Conservation (phyloP, 2,113 vertebrate genomes). For the Scatophagus argus region DNA sequence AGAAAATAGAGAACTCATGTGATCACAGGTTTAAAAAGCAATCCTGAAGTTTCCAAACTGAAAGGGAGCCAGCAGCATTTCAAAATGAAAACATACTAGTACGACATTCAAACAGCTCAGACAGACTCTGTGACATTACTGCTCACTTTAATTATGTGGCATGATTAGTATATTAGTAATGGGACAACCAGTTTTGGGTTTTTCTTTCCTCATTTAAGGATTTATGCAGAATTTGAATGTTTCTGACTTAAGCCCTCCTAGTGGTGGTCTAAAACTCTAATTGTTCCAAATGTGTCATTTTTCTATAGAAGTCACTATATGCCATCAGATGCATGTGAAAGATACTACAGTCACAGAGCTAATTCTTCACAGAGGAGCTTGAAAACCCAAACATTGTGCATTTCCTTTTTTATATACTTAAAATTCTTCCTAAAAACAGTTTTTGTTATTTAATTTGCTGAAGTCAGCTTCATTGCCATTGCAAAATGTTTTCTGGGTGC, state of each 20-base stretch:
- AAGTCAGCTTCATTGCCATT: not conserved
- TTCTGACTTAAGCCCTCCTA: not conserved
- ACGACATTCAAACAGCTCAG: not conserved
- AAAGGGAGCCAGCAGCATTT: too few relatives aligned
- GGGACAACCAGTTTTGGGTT: not conserved
- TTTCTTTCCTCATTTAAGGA: not conserved
- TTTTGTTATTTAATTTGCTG: not conserved
- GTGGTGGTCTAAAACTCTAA: not conserved
- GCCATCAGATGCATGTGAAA: not conserved
- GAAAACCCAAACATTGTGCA: not conserved
- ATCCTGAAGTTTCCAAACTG: too few relatives aligned
- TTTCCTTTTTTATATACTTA: not conserved
- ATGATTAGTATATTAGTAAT: not conserved
- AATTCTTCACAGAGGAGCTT: not conserved
- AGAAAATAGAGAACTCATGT: not conserved
- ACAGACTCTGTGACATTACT: not conserved
- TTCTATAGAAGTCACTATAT: not conserved
- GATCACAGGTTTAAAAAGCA: not conserved
- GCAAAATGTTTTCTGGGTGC: not conserved
- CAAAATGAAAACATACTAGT: too few relatives aligned
- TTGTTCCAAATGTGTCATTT: not conserved
- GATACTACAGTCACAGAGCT: not conserved
- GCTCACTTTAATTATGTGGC: not conserved
- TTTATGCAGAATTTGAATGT: not conserved
- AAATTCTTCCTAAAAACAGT: not conserved